Evolutionary conservation across 1,140 invertebrate genomes (phyloP).

Genomic region (Bombus superbus): DNA sequence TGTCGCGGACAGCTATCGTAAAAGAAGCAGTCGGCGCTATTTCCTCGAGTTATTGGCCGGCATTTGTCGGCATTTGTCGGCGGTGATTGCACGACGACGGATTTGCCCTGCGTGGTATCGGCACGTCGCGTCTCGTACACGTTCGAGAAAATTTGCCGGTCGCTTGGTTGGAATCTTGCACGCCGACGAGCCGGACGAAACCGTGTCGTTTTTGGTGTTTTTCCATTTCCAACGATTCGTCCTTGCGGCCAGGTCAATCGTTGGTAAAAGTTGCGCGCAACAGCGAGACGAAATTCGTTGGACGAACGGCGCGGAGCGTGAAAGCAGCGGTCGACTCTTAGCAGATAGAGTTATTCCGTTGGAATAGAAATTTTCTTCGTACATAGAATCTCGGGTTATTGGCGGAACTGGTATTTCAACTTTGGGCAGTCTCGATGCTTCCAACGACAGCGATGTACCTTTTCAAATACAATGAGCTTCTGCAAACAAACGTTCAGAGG

Average conservation of each 20-base stretch:
- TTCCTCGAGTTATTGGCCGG: too few relatives aligned
- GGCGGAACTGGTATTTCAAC: not conserved
- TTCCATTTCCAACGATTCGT: not conserved
- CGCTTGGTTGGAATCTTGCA: too few relatives aligned
- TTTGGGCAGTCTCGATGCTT: too few relatives aligned
- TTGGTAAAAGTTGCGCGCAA: not conserved
- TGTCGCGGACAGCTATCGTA: not conserved
- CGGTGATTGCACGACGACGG: fast-evolving
- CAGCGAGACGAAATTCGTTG: not conserved
- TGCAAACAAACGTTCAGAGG: not conserved
- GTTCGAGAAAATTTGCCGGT: too few relatives aligned
- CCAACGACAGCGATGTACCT: not conserved
- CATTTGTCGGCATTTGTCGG: fast-evolving
- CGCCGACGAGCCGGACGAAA: not conserved
- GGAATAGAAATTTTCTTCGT: too few relatives aligned
- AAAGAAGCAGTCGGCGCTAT: not conserved
- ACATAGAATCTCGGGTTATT: not conserved
- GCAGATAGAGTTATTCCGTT: not conserved
- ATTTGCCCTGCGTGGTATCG: too few relatives aligned
- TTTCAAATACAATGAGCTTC: not conserved
- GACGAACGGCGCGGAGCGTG: not conserved
- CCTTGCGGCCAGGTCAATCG: not conserved
- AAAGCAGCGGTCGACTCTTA: not conserved
- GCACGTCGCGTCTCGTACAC: fast-evolving
- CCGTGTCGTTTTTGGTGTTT: not conserved